Evolutionary conservation across 2,888 invertebrate genomes (phyloP).

Genomic region (Epirrhoe tristata): DNA sequence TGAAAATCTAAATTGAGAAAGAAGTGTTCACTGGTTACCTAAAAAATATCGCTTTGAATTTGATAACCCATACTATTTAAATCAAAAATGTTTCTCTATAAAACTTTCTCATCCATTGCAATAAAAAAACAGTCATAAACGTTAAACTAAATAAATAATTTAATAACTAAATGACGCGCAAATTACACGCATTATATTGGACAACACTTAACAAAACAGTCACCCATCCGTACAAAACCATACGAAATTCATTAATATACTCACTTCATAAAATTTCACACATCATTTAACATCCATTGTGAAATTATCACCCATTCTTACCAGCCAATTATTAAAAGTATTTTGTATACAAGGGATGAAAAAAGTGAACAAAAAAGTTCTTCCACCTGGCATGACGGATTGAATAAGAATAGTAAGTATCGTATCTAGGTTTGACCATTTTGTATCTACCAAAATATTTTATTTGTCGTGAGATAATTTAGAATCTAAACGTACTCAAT

Average conservation of each 20-base stretch:
- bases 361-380: neutral
- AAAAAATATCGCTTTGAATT: too few relatives aligned
- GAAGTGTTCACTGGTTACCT: too few relatives aligned
- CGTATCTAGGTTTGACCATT: neutral
- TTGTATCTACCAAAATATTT: too few relatives aligned
- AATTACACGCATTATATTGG: conserved; percentile 1
- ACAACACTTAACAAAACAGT: neutral
- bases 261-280: conserved; percentile 43
- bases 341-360: neutral
- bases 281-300: conserved; percentile 20
- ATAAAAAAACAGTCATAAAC: too few relatives aligned
- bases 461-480: too few relatives aligned
- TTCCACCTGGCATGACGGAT: neutral
- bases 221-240: neutral
- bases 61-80: too few relatives aligned
- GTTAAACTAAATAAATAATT: too few relatives aligned
- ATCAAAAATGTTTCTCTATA: too few relatives aligned
- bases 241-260: conserved; percentile 6
- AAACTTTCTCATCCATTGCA: too few relatives aligned
- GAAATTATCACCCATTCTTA: neutral
- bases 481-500: too few relatives aligned
- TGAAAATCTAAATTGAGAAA: too few relatives aligned
- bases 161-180: neutral
- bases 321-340: neutral
- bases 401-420: neutral